Percentiles rank a stretch among this genome's conserved stretches.
These are phyloP conservation scores for Vireo griseus DNA, from an alignment of 2,797 vertebrate genomes.

Conservation along the genomic window DNA sequence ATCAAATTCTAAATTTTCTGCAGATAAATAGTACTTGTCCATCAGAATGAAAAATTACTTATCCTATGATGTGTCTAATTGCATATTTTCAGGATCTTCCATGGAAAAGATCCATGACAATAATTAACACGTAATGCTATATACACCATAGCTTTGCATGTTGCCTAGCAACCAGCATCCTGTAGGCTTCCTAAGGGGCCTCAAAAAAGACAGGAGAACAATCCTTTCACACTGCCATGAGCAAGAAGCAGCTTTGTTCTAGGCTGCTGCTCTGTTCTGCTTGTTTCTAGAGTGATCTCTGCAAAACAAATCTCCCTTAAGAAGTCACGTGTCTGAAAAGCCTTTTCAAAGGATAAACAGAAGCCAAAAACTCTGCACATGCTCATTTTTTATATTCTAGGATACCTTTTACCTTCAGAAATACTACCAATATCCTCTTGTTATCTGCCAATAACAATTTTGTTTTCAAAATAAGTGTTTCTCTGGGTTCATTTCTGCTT, in stretches of 20 bases:
- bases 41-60: conserved; percentile 29
- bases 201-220: conserved; percentile 34
- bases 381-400: neutral
- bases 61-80: conserved; percentile 44
- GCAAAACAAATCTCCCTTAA: conserved; percentile 10
- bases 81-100: conserved; percentile 62
- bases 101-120: conserved; percentile 52
- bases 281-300: conserved; percentile 38
- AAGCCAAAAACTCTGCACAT: neutral
- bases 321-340: neutral
- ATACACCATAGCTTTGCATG: conserved; percentile 50
- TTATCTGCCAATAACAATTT: neutral
- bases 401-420: neutral
- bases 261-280: conserved; percentile 29
- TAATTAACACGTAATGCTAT: conserved; percentile 75
- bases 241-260: conserved; percentile 16
- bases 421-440: neutral
- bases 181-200: conserved; percentile 38
- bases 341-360: neutral
- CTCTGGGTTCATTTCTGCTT: neutral
- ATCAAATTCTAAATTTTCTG: conserved; percentile 11
- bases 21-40: neutral
- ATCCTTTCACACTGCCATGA: conserved; percentile 13
- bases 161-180: conserved; percentile 75
- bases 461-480: neutral